Evolutionary conservation across 2,113 vertebrate species (phyloP), one percentile per base, ranked within the genome.

Genomic region (Nerophis lumbriciformis): DNA sequence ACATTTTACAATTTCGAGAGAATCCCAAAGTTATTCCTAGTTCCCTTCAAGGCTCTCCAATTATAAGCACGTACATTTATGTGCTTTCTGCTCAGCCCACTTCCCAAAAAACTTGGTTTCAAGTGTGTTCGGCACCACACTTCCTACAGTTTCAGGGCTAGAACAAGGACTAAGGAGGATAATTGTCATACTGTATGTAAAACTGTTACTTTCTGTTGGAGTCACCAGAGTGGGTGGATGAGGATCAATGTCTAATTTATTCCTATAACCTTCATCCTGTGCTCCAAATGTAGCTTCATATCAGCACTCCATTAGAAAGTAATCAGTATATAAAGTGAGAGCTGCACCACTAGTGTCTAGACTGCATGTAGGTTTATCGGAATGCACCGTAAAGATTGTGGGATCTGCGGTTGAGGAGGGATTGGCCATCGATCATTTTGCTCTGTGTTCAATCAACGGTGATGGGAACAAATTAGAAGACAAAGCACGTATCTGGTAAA

Each of bases 401-500:
- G 39, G 61, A 59, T 56, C 0, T 19, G 52, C 63, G 64, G 51
- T 51, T 57, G 59, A 48, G 50, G 61, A 61, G 71, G 45, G 59
- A 36, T 45, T 49, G 68, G 65, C 72, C 68, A 80, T 86, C 68
- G 80, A 83, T 88, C 84, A 87, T 84, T 61, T 77, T 81, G 78
- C 85, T 81, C 63, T 13, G 47, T 86, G 88, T 84, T 85, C 82
- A 85, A 80, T 74, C 79, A 75, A 66, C 63, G 45, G 79, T 83
- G 81, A 90, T 87, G 78, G 72, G 76, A 86, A 66, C 82, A 83
- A 78, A 85, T 88, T 80, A 69, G 76, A 81, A 79, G 76, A 83
- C 79, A 79, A 72, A 79, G 71, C 69, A 61, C 73, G 73, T 65
- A 77, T 78, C 76, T 69, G 84, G 81, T 88, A 82, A 88, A 90